A percentile compares a stretch with the other conserved stretches of the same genome.
Evolutionary conservation across 2,113 vertebrate species (phyloP).

Genomic region (Actenoides lindsayi): DNA sequence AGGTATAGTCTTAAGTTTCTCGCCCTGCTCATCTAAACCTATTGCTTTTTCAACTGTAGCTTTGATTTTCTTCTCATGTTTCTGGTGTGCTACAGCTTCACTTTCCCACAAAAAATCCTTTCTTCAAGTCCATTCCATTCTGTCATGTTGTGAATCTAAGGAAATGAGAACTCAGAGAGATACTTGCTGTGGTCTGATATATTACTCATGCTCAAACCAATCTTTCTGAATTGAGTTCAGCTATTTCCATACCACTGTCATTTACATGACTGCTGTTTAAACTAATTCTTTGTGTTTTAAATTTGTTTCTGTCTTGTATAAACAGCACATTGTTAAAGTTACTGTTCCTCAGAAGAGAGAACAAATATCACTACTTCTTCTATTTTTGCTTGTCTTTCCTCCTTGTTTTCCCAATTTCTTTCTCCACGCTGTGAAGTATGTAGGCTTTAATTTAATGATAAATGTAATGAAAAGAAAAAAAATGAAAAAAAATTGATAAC

Average conservation of each 20-base stretch:
- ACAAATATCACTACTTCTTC: not conserved
- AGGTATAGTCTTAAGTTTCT: not conserved
- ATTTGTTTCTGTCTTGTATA: not conserved
- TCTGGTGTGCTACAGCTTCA: not conserved
- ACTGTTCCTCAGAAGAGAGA: not conserved
- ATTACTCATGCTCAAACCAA: not conserved
- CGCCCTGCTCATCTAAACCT: not conserved
- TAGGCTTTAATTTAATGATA: not conserved
- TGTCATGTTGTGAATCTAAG: not conserved
- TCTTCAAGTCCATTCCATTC: not conserved
- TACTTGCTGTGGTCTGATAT: not conserved
- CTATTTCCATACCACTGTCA: not conserved
- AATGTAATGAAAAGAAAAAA: not conserved
- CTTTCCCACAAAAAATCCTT: not conserved
- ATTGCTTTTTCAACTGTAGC: not conserved
- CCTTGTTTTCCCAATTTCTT: not conserved
- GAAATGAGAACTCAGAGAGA: not conserved
- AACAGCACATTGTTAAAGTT: not conserved
- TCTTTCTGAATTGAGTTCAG: not conserved
- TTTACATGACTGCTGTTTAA: not conserved
- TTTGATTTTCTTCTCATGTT: not conserved
- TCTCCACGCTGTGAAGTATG: not conserved
- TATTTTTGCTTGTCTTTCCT: not conserved
- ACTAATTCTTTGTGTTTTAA: not conserved
- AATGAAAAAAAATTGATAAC: not conserved